phyloP scores from a whole-genome alignment of 2,797 vertebrate species.

The Coregonus ussuriensis region DNA sequence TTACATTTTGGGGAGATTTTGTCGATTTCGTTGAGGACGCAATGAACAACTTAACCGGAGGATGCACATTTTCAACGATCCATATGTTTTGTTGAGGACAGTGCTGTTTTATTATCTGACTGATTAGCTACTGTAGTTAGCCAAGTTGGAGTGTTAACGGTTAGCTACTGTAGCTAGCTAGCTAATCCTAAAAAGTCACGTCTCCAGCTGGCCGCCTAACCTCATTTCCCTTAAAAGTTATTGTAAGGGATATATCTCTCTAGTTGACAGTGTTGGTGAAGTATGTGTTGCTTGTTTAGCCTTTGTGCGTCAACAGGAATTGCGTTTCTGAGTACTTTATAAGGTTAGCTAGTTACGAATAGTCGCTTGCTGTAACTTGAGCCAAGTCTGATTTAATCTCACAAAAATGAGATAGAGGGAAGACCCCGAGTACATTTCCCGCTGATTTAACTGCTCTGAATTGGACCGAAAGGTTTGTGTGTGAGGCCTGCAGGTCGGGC shows the following conservation, averaged over 20 bases:
- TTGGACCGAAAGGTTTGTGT: constrained; percentile 49
- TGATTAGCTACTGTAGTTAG: constrained; percentile 48
- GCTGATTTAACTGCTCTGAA: constrained; percentile 58
- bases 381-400: constrained; percentile 2
- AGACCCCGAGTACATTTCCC: constrained; percentile 35
- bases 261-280: background rate
- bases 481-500: constrained; percentile 82
- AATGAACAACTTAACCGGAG: constrained; percentile 15
- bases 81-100: constrained; percentile 21
- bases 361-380: background rate
- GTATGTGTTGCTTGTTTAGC: constrained; percentile 23
- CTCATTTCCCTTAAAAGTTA: constrained; percentile 38
- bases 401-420: constrained; percentile 64
- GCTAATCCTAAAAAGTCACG: constrained; percentile 64
- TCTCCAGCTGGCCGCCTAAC: constrained; percentile 39
- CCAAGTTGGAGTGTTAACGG: constrained; percentile 27
- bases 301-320: constrained; percentile 31
- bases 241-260: background rate
- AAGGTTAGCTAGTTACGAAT: constrained; percentile 15
- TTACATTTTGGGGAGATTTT: background rate
- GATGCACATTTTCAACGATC: constrained; percentile 29
- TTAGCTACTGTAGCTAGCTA: constrained; percentile 45
- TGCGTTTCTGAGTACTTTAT: constrained; percentile 13
- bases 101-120: constrained; percentile 44
- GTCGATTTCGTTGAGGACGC: constrained; percentile 10